phyloP scores from a whole-genome alignment of 2,113 vertebrate genomes.

The Phalacrocorax pelagicus region DNA sequence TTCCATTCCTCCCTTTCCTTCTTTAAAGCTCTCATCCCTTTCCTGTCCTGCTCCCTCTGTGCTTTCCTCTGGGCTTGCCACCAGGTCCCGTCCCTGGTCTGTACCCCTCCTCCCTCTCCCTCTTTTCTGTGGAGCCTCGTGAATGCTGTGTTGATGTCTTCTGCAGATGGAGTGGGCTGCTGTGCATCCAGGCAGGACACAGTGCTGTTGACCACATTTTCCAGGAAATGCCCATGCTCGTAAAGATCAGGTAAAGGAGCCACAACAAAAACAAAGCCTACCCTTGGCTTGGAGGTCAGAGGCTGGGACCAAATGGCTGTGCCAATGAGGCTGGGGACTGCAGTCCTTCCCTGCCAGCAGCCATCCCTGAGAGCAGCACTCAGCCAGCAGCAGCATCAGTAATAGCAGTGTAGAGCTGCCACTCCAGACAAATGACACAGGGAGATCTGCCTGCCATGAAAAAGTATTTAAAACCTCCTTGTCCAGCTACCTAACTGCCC shows the following conservation, averaged over 20 bases:
- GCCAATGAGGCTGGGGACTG: neutral
- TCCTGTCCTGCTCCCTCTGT: neutral
- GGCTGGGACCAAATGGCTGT: neutral
- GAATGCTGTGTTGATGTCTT: neutral
- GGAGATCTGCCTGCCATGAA: neutral
- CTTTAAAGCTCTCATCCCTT: neutral
- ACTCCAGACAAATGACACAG: neutral
- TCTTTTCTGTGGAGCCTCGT: neutral
- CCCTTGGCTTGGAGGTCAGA: neutral
- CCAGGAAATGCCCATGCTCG: neutral
- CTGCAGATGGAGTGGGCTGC: neutral
- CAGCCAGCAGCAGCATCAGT: neutral
- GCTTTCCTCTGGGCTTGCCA: neutral
- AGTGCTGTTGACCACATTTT: neutral
- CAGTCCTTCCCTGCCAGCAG: neutral
- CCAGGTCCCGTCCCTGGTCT: accelerated
- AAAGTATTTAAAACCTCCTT: neutral
- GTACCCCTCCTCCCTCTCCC: neutral
- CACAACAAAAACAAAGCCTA: neutral
- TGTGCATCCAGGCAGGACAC: neutral
- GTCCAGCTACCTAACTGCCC: neutral
- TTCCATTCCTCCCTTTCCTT: neutral
- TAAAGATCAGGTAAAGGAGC: neutral
- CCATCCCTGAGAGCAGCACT: accelerated
- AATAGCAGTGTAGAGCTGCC: accelerated